A percentile compares a stretch with the other conserved stretches of the same genome.
Evolutionary conservation across 2,113 vertebrate genomes (phyloP).

Genomic region (Tretioscincus oriximinensis): DNA sequence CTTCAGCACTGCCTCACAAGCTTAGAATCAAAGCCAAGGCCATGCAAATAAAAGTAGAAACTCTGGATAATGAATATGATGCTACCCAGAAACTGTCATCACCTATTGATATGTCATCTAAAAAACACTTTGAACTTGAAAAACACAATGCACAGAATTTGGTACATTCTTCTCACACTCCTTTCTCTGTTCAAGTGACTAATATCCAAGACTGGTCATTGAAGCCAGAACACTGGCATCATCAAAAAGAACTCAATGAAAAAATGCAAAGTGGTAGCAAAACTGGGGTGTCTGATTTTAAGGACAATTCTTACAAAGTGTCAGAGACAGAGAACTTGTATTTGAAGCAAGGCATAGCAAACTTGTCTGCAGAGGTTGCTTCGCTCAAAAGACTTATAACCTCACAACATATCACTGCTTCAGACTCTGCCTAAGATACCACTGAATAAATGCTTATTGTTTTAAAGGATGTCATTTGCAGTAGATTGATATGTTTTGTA

Average conservation of each 20-base stretch:
- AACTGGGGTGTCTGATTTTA: constrained; percentile 65
- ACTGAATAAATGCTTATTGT: constrained; percentile 69
- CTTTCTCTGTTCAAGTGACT: constrained; percentile 87
- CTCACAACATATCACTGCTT: constrained; percentile 79
- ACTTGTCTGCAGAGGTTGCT: constrained; percentile 81
- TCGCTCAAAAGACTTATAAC: constrained; percentile 84
- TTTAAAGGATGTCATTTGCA: constrained; percentile 71
- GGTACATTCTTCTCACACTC: constrained; percentile 77
- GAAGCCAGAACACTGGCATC: constrained; percentile 82
- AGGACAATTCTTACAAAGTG: constrained; percentile 76
- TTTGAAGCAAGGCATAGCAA: constrained; percentile 80
- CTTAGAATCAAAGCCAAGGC: constrained; percentile 91
- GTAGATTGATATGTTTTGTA: constrained; percentile 79
- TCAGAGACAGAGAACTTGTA: constrained; percentile 80
- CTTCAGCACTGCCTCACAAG: constrained; percentile 93
- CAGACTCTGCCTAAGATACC: constrained; percentile 80
- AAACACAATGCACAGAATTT: constrained; percentile 66
- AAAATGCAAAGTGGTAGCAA: constrained; percentile 72
- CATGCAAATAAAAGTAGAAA: constrained; percentile 91
- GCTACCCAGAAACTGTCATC: constrained; percentile 78
- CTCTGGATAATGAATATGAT: constrained; percentile 85
- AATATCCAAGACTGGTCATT: constrained; percentile 89
- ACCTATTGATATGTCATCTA: constrained; percentile 74
- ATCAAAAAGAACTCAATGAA: constrained; percentile 76
- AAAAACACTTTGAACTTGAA: constrained; percentile 72